Evolutionary conservation across 2,888 invertebrate genomes (phyloP).

Genomic region (Polydesmus complanatus): DNA sequence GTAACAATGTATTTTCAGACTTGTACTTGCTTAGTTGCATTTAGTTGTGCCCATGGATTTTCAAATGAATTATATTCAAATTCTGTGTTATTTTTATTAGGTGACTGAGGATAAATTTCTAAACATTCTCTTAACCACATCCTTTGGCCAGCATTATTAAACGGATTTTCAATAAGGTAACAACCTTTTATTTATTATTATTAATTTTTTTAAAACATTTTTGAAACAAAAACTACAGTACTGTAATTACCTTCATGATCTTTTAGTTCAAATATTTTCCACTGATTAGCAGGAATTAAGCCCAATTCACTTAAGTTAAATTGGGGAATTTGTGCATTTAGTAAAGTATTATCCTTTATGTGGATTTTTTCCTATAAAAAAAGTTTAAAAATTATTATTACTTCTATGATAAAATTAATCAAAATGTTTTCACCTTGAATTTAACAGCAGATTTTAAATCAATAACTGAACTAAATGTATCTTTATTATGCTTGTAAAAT

Average conservation of each 20-base stretch:
- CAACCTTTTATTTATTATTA: constrained; percentile 44
- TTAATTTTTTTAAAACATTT: not conserved
- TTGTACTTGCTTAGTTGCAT: constrained; percentile 1
- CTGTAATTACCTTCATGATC: not conserved
- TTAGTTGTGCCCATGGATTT: not conserved
- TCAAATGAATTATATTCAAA: constrained; percentile 11
- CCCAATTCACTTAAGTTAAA: not conserved
- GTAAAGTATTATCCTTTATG: too few species aligned
- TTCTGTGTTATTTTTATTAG: constrained; percentile 36
- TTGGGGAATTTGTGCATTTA: too few species aligned
- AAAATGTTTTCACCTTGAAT: not conserved
- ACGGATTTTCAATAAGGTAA: constrained; percentile 67
- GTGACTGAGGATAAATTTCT: constrained; percentile 56
- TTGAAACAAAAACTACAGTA: not conserved
- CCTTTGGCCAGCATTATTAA: constrained; percentile 57
- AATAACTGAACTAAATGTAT: not conserved
- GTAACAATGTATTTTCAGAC: not conserved
- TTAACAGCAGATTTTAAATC: not conserved
- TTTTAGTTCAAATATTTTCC: not conserved
- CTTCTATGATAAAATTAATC: too few species aligned
- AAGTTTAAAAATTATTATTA: too few species aligned
- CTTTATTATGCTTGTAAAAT: not conserved
- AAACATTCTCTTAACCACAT: constrained; percentile 71
- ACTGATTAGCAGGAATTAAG: constrained; percentile 1
- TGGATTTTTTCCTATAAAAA: too few species aligned